Evolutionary conservation across 2,797 vertebrate genomes (phyloP).

Genomic region (Masticophis lateralis): DNA sequence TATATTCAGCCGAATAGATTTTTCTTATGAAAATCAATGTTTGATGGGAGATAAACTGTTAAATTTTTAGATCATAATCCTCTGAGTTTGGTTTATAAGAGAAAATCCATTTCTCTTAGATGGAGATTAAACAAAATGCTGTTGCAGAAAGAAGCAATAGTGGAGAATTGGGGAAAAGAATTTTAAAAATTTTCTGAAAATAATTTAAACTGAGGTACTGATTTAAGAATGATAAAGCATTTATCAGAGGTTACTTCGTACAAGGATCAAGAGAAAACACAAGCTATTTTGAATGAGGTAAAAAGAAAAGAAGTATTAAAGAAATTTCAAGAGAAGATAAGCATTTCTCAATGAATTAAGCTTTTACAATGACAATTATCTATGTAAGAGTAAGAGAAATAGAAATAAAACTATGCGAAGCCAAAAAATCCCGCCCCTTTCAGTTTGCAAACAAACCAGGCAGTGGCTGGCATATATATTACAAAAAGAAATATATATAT

Average conservation of each 20-base stretch:
- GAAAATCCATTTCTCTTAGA: background rate
- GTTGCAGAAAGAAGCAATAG: background rate
- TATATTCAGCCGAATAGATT: background rate
- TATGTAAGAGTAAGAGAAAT: background rate
- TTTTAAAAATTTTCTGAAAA: background rate
- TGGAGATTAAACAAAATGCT: background rate
- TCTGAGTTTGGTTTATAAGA: background rate
- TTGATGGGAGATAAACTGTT: background rate
- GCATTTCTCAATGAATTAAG: background rate
- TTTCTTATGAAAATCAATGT: background rate
- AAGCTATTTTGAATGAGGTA: background rate
- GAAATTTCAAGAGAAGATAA: background rate
- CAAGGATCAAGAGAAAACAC: background rate
- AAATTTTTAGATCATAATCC: background rate
- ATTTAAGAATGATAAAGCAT: background rate
- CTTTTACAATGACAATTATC: background rate
- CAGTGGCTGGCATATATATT: background rate
- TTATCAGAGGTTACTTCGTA: background rate
- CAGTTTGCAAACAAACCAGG: background rate
- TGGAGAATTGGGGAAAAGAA: background rate
- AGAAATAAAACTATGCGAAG: background rate
- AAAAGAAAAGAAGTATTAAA: background rate
- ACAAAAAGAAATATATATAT: background rate
- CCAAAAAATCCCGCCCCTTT: rapidly evolving
- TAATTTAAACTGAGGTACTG: background rate